Percentiles rank a stretch among this genome's conserved stretches.
These are phyloP conservation scores for Oscheius sp. DNA, from an alignment of 2,888 invertebrate species.

Conservation along the genomic window DNA sequence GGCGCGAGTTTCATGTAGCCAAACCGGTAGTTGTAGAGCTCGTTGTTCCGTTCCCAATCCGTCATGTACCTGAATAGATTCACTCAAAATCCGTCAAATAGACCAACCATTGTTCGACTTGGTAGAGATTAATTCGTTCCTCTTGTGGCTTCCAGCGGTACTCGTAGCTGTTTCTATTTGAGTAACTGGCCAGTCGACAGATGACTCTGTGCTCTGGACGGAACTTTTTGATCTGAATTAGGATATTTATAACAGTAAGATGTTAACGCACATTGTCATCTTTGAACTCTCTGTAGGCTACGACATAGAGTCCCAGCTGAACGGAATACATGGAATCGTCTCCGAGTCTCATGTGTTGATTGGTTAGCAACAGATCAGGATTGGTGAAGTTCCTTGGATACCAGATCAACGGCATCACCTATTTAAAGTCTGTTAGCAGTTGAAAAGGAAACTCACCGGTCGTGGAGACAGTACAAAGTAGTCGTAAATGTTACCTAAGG, in stretches of 20 bases:
- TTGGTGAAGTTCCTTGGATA: conserved; percentile 73
- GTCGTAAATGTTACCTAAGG: background rate
- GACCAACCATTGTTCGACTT: conserved; percentile 41
- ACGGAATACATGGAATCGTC: conserved; percentile 69
- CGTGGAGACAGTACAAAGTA: background rate
- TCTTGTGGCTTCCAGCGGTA: conserved; percentile 69
- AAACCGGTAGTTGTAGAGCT: conserved; percentile 69
- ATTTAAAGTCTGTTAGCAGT: no score
- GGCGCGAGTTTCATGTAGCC: conserved; percentile 71
- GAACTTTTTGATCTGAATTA: conserved; percentile 70
- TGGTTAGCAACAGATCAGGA: conserved; percentile 52
- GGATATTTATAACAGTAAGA: background rate
- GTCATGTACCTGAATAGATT: conserved; percentile 70
- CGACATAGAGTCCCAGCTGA: conserved; percentile 69
- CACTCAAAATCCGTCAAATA: conserved; percentile 39
- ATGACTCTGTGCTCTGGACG: conserved; percentile 68
- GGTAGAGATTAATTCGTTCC: conserved; percentile 69
- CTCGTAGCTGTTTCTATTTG: conserved; percentile 67
- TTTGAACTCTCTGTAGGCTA: conserved; percentile 71
- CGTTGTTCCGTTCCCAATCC: conserved; percentile 71
- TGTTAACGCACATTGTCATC: conserved; percentile 58
- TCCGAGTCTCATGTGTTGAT: conserved; percentile 53
- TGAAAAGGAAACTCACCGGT: no score
- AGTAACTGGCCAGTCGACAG: conserved; percentile 67
- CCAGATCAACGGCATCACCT: conserved; percentile 71